Evolutionary conservation across 2,797 vertebrate species (phyloP), one percentile per base, ranked within the genome.

Genomic region (Semaprochilodus insignis): DNA sequence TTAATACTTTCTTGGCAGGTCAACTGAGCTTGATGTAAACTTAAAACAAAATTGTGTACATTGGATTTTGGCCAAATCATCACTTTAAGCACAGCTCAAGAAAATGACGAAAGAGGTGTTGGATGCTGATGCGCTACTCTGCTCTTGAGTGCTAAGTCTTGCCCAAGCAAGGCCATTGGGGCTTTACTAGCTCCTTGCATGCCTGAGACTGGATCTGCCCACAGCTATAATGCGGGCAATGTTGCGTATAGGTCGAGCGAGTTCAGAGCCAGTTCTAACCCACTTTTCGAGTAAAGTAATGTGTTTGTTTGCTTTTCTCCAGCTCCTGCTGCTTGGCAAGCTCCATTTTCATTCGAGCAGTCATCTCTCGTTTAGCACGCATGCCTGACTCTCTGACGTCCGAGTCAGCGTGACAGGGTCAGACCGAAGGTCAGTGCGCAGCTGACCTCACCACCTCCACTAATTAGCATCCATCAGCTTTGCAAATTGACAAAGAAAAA

Each of bases 151-250:
- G 71, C 40, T 62, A 10, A 27, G 23, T 60, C 67, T 23, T 23
- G 36, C 57, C 25, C 14, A 21, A 62, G 57, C 21, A 69, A 54
- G 70, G 48, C 25, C 48, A 72, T 54, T 15, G 1, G 70, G 70
- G 25, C 48, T 72, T 72, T 31, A 40, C 14, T n/a, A 66, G 76
- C 63, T 55, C 44, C 54, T 60, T 81, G 52, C 54, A 27, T 78
- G 52, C 44, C 67, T 62, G 31, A 51, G 74, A 17, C 59, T 31
- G 44, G 54, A 59, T 69, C 48, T 52, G 21, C 17, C 19, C 19
- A 17, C 55, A 8, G 14, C 14, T 77, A 23, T 65, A 74, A 81
- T 69, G 54, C 81, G 60, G 40, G 63, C 25, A 2, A 66, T 84
- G 69, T 25, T 81, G 78, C 15, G 1, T 60, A 23, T 19, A 57